A percentile compares a stretch with the other conserved stretches of the same genome.
phyloP scores from a whole-genome alignment of 2,888 invertebrate species.

The Rotaria magnacalcarata region DNA sequence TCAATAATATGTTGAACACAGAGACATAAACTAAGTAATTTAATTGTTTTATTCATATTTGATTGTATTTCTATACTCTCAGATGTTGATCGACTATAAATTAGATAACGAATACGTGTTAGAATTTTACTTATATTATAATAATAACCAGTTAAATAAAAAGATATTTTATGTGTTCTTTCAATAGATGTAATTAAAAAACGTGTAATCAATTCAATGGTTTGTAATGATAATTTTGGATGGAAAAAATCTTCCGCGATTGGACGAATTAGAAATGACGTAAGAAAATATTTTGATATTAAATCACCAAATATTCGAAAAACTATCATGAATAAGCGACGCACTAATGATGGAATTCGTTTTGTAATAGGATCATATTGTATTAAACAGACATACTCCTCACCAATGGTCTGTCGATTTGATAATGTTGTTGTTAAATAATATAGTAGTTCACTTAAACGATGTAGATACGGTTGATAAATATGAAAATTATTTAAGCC shows the following conservation, averaged over 20 bases:
- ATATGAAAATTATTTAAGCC: conserved; percentile 34
- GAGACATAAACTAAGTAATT: conserved; percentile 27
- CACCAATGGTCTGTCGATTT: conserved; percentile 21
- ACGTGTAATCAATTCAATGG: neutral
- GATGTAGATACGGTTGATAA: conserved; percentile 6
- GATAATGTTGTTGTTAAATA: conserved; percentile 35
- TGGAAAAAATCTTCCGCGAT: neutral
- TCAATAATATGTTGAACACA: conserved; percentile 27
- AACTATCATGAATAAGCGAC: neutral
- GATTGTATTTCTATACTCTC: neutral
- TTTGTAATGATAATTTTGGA: neutral
- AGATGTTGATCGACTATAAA: neutral
- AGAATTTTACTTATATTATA: conserved; percentile 4
- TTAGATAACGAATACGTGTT: conserved; percentile 16
- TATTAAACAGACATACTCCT: conserved; percentile 31
- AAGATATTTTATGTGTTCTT: conserved; percentile 19
- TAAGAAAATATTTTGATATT: neutral
- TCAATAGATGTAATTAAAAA: neutral
- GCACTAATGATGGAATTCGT: neutral
- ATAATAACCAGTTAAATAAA: conserved; percentile 9
- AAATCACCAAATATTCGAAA: neutral
- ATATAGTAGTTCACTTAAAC: conserved; percentile 30
- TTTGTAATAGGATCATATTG: conserved; percentile 1
- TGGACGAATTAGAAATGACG: neutral
- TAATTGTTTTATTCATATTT: neutral